A percentile compares a stretch with the other conserved stretches of the same genome.
Conservation (phyloP, 2,888 invertebrate genomes). For the Patella pellucida region DNA sequence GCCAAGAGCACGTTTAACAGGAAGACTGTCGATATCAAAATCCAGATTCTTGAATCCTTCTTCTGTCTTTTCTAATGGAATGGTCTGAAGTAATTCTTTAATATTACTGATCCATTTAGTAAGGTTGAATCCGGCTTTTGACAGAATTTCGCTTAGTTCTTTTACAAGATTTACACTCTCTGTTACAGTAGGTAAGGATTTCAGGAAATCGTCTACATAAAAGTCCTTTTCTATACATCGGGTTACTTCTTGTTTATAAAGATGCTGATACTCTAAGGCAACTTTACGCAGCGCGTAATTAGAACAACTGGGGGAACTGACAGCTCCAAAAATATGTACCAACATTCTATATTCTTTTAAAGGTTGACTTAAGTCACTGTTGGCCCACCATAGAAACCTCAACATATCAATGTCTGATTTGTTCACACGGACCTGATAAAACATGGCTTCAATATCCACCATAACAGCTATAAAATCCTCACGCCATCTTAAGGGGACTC, state of each 20-base stretch:
- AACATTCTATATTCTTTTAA: conserved; percentile 1
- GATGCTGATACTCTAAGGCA: background rate
- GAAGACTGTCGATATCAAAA: conserved; percentile 12
- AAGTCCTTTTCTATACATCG: conserved; percentile 22
- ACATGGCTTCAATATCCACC: too few relatives aligned
- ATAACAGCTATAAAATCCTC: too few relatives aligned
- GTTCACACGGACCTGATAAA: too few relatives aligned
- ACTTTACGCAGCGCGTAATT: conserved; percentile 16
- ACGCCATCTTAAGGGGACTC: conserved; percentile 1
- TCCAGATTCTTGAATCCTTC: conserved; percentile 24
- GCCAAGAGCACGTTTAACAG: conserved; percentile 31
- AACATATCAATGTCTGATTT: too few relatives aligned
- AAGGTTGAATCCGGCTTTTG: background rate
- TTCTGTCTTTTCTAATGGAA: conserved; percentile 31
- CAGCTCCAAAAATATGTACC: conserved; percentile 12
- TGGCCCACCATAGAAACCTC: too few relatives aligned
- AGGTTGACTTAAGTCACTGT: too few relatives aligned
- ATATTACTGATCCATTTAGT: background rate
- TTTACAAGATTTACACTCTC: background rate
- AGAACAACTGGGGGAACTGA: conserved; percentile 18
- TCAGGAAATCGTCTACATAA: conserved; percentile 28
- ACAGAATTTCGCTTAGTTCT: background rate
- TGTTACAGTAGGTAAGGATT: conserved; percentile 1
- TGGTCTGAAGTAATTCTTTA: background rate
- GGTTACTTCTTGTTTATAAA: background rate